A percentile compares a stretch with the other conserved stretches of the same genome.
Conservation (phyloP, 2,113 vertebrate genomes). For the Dromiciops gliroides region DNA sequence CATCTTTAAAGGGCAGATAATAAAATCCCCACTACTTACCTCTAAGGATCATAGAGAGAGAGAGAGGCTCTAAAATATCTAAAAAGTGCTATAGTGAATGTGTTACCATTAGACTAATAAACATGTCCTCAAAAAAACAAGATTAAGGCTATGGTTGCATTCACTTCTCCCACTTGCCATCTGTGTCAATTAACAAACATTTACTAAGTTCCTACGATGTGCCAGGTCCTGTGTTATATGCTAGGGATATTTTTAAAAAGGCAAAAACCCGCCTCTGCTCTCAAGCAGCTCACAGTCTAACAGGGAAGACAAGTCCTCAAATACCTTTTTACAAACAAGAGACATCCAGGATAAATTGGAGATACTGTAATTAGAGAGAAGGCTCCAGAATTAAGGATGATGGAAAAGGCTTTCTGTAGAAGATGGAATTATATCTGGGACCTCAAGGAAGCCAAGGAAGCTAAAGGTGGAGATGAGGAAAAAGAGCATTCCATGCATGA, state of each 20-base stretch:
- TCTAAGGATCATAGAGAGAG: background rate
- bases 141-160: background rate
- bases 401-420: background rate
- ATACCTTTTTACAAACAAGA: background rate
- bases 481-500: background rate
- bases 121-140: background rate
- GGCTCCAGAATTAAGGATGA: background rate
- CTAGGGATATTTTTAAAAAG: background rate
- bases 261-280: background rate
- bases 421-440: background rate
- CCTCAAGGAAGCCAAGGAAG: background rate
- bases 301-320: background rate
- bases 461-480: background rate
- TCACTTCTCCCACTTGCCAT: constrained; percentile 22
- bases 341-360: background rate
- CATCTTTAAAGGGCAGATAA: background rate
- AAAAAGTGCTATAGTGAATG: background rate
- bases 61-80: background rate
- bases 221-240: background rate
- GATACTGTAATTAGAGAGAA: background rate
- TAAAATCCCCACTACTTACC: background rate
- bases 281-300: background rate
- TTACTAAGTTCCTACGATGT: background rate
- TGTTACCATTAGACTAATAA: constrained; percentile 25
- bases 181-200: background rate